Conservation (phyloP, 2,113 vertebrate genomes). For the Agelaius tricolor region DNA sequence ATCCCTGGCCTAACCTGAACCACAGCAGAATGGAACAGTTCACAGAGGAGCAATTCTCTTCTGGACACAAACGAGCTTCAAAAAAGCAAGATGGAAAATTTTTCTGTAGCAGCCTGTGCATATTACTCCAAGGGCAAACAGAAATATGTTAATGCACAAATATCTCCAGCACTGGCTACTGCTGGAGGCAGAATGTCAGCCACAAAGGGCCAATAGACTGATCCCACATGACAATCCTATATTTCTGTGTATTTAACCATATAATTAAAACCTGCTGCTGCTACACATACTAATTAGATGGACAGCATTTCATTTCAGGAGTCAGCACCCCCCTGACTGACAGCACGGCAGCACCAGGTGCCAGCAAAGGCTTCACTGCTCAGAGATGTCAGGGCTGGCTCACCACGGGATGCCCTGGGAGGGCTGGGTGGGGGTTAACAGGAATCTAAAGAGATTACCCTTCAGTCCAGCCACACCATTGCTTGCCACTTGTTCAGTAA, state of each 20-base stretch:
- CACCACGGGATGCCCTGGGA: not conserved
- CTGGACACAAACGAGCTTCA: not conserved
- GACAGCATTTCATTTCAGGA: not conserved
- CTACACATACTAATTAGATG: conserved; percentile 26
- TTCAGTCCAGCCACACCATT: too few species aligned
- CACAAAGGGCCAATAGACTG: not conserved
- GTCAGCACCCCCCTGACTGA: not conserved
- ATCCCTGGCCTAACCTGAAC: not conserved
- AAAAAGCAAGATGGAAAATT: not conserved
- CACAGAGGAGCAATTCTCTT: not conserved
- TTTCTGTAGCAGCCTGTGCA: not conserved
- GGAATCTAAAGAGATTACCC: not conserved
- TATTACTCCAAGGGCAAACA: not conserved
- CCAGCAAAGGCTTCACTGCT: not conserved
- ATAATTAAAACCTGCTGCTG: conserved; percentile 50
- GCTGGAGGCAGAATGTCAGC: conserved; percentile 44
- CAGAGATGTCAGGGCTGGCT: not conserved
- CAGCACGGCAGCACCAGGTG: not conserved
- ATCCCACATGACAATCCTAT: conserved; percentile 1
- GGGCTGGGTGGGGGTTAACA: not conserved
- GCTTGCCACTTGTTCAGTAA: too few species aligned
- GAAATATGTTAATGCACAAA: not conserved
- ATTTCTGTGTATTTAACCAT: conserved; percentile 56
- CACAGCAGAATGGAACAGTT: not conserved
- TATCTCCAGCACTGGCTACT: not conserved